Evolutionary conservation across 2,113 vertebrate species (phyloP), one percentile per base, ranked within the genome.

Genomic region (Setophaga petechia): DNA sequence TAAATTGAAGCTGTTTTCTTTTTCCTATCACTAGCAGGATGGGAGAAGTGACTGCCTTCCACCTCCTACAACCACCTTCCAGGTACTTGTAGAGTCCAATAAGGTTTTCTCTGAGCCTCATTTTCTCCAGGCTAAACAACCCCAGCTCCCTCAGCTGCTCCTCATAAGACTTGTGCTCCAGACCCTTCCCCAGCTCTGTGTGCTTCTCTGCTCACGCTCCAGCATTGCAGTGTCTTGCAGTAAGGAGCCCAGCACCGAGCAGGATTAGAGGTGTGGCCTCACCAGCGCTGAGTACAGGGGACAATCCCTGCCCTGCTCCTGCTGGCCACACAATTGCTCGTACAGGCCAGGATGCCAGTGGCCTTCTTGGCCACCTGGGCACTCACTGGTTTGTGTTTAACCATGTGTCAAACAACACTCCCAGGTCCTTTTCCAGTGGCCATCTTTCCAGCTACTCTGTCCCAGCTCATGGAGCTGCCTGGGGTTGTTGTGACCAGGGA

Each of bases 361-460:
- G 9, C 46, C 37, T 62, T 44, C 25, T 52, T 43, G 15, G 35
- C 35, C 79, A 28, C 35, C 28, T 59, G 15, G 31, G 12, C 20
- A 35, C 20, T 24, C 12, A 18, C 11, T 43, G 35, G 19, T 4
- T 49, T 69, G 20, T 58, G 31, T 35, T 82, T 22, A 69, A 20
- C 31, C 9, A 15, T 0, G 0, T 35, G 31, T 15, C 22, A 27
- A 51, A 12, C 3, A 43, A 28, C 10, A 44, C 4, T 9, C 23
- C 10, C 67, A 54, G 10, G 4, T 21, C 4, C 16, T 63, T 63
- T 37, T 63, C 10, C 27, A 3, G 13, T 5, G 4, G 1, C 9
- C 31, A 17, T 28, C 11, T 52, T 83, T 44, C 25, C 47, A 72
- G 27, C 0, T 5, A 31, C 20, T 43, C 58, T 35, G 5, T 2